A percentile compares a stretch with the other conserved stretches of the same genome.
These are phyloP conservation scores for Hafferia zeledoni DNA, from an alignment of 2,797 vertebrate genomes.

Conservation along the genomic window DNA sequence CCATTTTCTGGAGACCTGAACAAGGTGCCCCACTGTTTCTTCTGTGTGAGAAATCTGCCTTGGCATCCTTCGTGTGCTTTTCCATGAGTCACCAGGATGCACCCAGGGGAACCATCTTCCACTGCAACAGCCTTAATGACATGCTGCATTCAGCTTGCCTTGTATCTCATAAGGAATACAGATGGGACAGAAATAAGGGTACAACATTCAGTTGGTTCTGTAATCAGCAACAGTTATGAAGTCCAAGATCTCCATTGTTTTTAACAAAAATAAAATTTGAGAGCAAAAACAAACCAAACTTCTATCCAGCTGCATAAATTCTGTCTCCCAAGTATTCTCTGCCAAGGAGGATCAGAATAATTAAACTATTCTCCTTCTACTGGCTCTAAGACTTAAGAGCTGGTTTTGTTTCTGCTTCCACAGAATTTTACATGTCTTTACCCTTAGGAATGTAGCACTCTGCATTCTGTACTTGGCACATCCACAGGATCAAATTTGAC, in stretches of 20 bases:
- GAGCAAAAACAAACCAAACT: conserved; percentile 49
- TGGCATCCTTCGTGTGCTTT: not conserved
- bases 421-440: not conserved
- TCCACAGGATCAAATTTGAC: not conserved
- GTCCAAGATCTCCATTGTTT: conserved; percentile 44
- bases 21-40: not conserved
- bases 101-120: not conserved
- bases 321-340: conserved; percentile 4
- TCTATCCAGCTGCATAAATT: conserved; percentile 47
- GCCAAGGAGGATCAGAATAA: conserved; percentile 33
- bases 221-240: conserved; percentile 40
- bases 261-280: conserved; percentile 22
- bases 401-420: not conserved
- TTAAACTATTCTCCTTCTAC: conserved; percentile 22
- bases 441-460: not conserved
- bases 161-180: not conserved
- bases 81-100: not conserved
- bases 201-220: conserved; percentile 13
- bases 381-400: not conserved
- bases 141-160: not conserved
- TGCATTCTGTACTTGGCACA: not conserved
- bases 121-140: not conserved
- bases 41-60: not conserved
- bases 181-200: conserved; percentile 27
- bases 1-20: not conserved